Evolutionary conservation across 1,140 invertebrate genomes (phyloP).

Genomic region (Aphis craccivora): DNA sequence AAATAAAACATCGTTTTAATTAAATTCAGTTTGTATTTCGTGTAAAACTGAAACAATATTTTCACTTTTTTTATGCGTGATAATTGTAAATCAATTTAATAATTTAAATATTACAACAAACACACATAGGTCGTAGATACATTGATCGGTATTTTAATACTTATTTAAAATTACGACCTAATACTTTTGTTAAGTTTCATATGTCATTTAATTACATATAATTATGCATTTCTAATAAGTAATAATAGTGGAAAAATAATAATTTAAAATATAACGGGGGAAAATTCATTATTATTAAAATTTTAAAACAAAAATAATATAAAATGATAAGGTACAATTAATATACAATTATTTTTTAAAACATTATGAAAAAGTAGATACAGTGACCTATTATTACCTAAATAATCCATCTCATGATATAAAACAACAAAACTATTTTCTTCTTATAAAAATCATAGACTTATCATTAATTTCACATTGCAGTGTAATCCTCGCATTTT

Average conservation of each 20-base stretch:
- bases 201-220: neutral
- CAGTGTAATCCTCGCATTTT: neutral
- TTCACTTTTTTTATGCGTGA: neutral
- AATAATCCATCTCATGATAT: neutral
- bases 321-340: no score
- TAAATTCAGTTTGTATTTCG: no score
- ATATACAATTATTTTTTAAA: no score
- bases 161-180: neutral
- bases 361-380: neutral
- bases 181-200: neutral
- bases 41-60: neutral
- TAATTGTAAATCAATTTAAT: neutral
- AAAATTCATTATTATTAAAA: neutral
- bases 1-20: neutral
- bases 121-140: no score
- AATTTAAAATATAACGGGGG: no score
- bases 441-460: neutral
- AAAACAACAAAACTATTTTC: neutral
- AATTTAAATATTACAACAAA: neutral
- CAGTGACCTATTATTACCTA: neutral
- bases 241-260: neutral
- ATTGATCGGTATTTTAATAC: neutral
- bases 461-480: neutral
- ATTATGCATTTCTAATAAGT: neutral
- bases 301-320: neutral